A percentile compares a stretch with the other conserved stretches of the same genome.
Conservation (phyloP, 2,888 invertebrate species). For the Heliconius charithonia region DNA sequence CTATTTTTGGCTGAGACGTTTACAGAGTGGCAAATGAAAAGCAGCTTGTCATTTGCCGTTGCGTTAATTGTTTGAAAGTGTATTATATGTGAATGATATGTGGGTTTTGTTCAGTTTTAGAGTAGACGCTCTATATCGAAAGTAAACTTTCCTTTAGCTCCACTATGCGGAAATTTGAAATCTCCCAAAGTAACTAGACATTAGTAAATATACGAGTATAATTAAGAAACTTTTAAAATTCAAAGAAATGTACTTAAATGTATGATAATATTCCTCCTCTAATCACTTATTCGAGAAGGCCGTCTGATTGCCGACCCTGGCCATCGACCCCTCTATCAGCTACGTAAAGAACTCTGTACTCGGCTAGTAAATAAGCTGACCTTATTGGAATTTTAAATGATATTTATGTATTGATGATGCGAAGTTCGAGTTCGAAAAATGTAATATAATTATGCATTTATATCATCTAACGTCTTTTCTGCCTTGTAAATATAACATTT, state of each 20-base stretch:
- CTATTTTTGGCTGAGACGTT: too few relatives aligned
- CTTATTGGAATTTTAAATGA: conserved; percentile 8
- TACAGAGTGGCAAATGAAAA: too few relatives aligned
- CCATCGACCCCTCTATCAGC: conserved; percentile 38
- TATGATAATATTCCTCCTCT: background rate
- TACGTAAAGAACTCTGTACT: conserved; percentile 1
- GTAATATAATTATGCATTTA: background rate
- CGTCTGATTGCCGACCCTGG: conserved; percentile 47
- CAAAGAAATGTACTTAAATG: background rate
- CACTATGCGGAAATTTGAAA: background rate
- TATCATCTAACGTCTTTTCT: too few relatives aligned
- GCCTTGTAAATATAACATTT: too few relatives aligned
- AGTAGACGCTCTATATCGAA: too few relatives aligned
- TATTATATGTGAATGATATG: too few relatives aligned
- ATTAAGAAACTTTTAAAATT: background rate
- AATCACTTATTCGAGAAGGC: conserved; percentile 41
- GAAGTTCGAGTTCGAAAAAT: background rate
- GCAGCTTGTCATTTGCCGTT: too few relatives aligned
- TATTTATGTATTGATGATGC: background rate
- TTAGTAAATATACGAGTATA: background rate
- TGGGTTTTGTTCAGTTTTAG: too few relatives aligned
- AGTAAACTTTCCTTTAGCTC: too few relatives aligned
- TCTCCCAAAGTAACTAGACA: background rate
- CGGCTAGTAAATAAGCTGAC: background rate
- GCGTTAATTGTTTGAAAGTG: too few relatives aligned